Base-by-base conservation (phyloP, 2,888 invertebrate species). In the Stenchaetothrips biformis region DNA sequence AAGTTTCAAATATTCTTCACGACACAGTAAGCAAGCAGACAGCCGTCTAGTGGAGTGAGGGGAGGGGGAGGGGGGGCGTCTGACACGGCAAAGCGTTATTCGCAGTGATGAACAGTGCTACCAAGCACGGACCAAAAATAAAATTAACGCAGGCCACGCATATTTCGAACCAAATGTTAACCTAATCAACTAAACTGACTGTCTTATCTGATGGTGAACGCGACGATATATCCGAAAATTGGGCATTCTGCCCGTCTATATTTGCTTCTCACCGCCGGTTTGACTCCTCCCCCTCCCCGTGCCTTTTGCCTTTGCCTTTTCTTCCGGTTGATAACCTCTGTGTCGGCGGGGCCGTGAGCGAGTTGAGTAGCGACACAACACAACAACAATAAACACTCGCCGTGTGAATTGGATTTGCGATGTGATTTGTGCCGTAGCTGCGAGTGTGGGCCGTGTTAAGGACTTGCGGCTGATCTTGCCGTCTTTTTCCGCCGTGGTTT, bases 301-400 rank as follows among this genome's bases (percentile, higher is more conserved):
- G 21, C 21, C 62, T 16, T 62, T 18, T 62, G n/a, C 2, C 18
- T 11, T 74, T 25, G 67, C 25, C 67, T 74, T 25, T 74, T 74
- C 67, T 21, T 74, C 67, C 67, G 67, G 67, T 74, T 74, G 67
- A 74, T 74, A 74, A 74, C 67, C 67, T 74, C 67, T 9, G 67
- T 25, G 67, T 74, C 67, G 67, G 67, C 67, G 67, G 67, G 67
- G 67, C 67, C 67, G 67, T 74, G 67, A 74, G 67, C 67, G 67
- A 74, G n/a, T 25, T 74, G 25, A 25, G 67, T 11, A 25, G 67
- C 67, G 21, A n/a, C 21, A 74, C 67, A 74, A 74, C 67, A 74
- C 67, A 74, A 74, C 67, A 74, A 74, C 67, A 74, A 74, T 74
- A 74, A 74, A 74, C 67, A 74, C 67, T 74, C 2, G 67, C 21